These are phyloP conservation scores for Syrrhaptes paradoxus DNA, from an alignment of 2,113 vertebrate genomes.

Conservation along the genomic window DNA sequence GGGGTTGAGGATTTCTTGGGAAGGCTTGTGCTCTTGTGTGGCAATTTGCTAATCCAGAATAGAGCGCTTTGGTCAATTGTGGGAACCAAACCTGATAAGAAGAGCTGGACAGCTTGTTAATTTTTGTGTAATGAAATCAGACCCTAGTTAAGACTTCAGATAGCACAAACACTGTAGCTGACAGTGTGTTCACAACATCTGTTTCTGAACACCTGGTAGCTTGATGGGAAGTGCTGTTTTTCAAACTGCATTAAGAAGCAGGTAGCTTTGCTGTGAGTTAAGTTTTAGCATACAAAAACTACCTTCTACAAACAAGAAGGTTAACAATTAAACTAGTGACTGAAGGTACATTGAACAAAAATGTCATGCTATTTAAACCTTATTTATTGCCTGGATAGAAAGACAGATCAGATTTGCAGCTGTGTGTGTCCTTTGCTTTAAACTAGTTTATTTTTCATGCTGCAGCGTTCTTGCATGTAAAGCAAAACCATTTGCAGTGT, in stretches of 20 bases:
- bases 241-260: not conserved
- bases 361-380: not conserved
- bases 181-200: not conserved
- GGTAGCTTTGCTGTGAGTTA: not conserved
- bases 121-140: not conserved
- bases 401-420: not conserved
- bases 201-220: not conserved
- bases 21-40: not conserved
- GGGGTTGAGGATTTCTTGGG: not conserved
- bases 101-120: not conserved
- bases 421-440: not conserved
- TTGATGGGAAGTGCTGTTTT: not conserved
- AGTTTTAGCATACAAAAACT: not conserved
- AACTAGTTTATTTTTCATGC: not conserved
- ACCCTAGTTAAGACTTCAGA: not conserved
- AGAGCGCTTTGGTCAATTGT: not conserved
- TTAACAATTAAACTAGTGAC: not conserved
- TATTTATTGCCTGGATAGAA: not conserved
- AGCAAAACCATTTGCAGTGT: not conserved
- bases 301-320: not conserved
- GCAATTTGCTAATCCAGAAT: not conserved
- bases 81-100: not conserved
- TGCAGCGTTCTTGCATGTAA: not conserved
- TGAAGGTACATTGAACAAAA: not conserved
- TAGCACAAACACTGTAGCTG: not conserved